Percentiles rank a stretch among this genome's conserved stretches.
phyloP scores from a whole-genome alignment of 2,888 invertebrate genomes.

The Tinea pellionella region DNA sequence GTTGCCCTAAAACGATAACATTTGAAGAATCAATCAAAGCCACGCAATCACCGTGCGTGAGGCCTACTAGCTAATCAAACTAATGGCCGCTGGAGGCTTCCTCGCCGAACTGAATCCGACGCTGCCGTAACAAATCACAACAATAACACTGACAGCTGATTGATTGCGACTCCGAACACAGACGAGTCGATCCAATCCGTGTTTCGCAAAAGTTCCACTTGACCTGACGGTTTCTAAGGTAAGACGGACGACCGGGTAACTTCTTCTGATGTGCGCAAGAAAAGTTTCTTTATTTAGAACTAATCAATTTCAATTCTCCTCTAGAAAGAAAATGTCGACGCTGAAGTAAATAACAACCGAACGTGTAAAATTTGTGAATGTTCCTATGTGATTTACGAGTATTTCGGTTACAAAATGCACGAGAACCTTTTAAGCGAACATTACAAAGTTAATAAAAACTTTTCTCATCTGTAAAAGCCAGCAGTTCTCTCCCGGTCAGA shows the following conservation, averaged over 20 bases:
- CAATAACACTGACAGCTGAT: conserved; percentile 56
- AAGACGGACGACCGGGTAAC: neutral
- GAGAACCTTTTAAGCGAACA: neutral
- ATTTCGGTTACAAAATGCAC: neutral
- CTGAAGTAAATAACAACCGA: neutral
- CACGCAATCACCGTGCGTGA: conserved; percentile 55
- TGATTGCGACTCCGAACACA: conserved; percentile 40
- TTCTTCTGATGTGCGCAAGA: neutral
- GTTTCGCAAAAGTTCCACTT: conserved; percentile 26
- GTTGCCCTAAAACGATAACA: conserved; percentile 30
- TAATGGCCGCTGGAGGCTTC: conserved; percentile 43
- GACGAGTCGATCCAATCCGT: conserved; percentile 43
- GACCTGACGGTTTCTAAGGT: conserved; percentile 38
- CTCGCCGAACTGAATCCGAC: conserved; percentile 15
- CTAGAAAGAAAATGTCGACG: neutral
- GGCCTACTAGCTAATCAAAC: conserved; percentile 60
- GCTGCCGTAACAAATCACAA: conserved; percentile 58
- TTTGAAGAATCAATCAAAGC: conserved; percentile 61
- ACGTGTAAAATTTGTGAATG: neutral
- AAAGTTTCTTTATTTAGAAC: neutral
- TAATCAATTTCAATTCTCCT: neutral
- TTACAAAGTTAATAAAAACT: conserved; percentile 9
- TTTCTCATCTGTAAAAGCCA: conserved; percentile 13
- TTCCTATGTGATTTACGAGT: neutral
- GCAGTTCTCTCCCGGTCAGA: neutral